phyloP scores from a whole-genome alignment of 2,888 invertebrate species.

The Cepaea hortensis region DNA sequence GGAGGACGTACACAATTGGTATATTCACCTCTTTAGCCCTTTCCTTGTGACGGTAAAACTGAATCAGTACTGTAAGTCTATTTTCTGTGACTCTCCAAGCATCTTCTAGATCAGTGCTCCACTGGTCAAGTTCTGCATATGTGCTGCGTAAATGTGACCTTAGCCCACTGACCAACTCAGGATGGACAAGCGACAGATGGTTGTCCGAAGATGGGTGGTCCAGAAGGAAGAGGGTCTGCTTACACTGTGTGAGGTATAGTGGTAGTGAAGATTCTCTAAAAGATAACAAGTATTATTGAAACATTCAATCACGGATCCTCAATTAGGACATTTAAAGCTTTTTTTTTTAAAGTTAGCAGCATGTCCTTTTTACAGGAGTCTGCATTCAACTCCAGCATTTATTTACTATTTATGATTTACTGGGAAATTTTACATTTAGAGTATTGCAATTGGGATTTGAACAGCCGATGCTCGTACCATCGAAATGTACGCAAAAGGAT shows the following conservation, averaged over 20 bases:
- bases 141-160: constrained; percentile 21
- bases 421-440: no score
- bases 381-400: no score
- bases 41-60: constrained; percentile 49
- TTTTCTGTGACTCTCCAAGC: constrained; percentile 47
- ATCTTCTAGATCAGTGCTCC: constrained; percentile 45
- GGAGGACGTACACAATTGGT: no score
- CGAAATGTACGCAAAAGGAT: no score
- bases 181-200: constrained; percentile 36
- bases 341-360: no score
- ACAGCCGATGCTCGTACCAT: no score
- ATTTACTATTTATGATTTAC: no score
- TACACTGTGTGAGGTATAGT: constrained; percentile 36
- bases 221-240: constrained; percentile 48
- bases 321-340: no score
- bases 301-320: no score
- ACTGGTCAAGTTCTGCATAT: constrained; percentile 39
- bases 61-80: constrained; percentile 43
- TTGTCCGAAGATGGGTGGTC: constrained; percentile 41
- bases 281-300: background rate
- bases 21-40: constrained; percentile 48
- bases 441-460: no score
- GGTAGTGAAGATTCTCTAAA: constrained; percentile 40
- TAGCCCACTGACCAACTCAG: constrained; percentile 38
- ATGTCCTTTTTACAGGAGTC: no score